These are phyloP conservation scores for Henricia sp. DNA, from an alignment of 53 echinoderm and acorn worm genomes.

Conservation along the genomic window DNA sequence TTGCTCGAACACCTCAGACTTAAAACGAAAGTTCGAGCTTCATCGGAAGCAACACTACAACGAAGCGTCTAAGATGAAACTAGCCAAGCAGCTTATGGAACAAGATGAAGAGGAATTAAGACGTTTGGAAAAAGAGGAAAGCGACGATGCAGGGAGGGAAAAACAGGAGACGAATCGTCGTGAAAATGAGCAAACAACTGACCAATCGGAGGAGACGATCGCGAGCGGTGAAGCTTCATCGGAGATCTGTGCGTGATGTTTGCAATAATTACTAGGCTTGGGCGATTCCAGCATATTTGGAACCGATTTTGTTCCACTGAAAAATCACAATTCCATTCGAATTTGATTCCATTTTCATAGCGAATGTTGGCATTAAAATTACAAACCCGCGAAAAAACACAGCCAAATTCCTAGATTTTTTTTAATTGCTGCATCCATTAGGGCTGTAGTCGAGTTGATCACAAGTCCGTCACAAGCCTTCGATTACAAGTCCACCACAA, in stretches of 20 bases:
- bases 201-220: not conserved
- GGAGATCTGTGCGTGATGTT: not conserved
- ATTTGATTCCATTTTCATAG: too few relatives aligned
- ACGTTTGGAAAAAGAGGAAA: slow-evolving; percentile 74
- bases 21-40: slow-evolving; percentile 62
- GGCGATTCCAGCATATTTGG: too few relatives aligned
- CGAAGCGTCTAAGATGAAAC: slow-evolving; percentile 85
- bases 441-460: too few relatives aligned
- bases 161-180: not conserved
- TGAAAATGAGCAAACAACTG: not conserved
- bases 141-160: too few relatives aligned
- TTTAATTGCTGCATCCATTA: too few relatives aligned
- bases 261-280: too few relatives aligned
- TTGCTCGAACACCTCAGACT: slow-evolving; percentile 46
- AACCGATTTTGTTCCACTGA: not conserved
- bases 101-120: slow-evolving; percentile 77
- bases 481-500: too few relatives aligned
- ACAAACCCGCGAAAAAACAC: too few relatives aligned
- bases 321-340: not conserved
- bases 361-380: not conserved
- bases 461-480: too few relatives aligned
- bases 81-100: slow-evolving; percentile 95
- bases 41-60: slow-evolving; percentile 96
- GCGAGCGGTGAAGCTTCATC: too few relatives aligned
- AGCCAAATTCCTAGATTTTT: too few relatives aligned